Base-by-base conservation (phyloP, 2,888 invertebrate genomes). In the Eretmocerus hayati region DNA sequence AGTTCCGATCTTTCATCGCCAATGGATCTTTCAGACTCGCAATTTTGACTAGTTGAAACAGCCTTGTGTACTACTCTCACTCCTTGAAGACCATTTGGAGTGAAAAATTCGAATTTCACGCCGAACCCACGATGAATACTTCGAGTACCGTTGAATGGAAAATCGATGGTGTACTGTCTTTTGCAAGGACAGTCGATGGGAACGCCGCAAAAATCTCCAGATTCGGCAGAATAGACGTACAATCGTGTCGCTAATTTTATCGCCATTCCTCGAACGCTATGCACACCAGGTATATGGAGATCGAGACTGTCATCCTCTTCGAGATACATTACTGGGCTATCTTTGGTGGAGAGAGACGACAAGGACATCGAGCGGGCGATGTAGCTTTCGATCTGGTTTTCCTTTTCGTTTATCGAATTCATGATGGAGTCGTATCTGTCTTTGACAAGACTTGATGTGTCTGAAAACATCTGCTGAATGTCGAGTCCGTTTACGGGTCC, bases 161-260 rank as follows among this genome's bases (percentile, higher is more conserved):
- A 46, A 23, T 64, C 60, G 1, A 58, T 55, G 2, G 57, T 47
- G 35, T 60, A 57, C 11, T 64, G 63, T 5, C 33, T 45, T 6
- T 56, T 53, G 15, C 67, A 68, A 1, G 33, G 50, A 48, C 67
- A 68, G 5, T 49, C 44, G 4, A 46, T 37, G 2, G 55, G 49
- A 22, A 67, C 56, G 2, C 58, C 58, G 22, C 67, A 67, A 46
- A 44, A 21, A 9, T 41, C 41, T n/a, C 60, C 62, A 5, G 43
- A 33, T 41, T 59, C 55, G 13, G 54, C 54, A 1, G 53, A 52
- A 22, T 62, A 60, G 46, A 64, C 45, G 30, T 61, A 60, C 11
- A 67, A 35, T 35, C 58, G 58, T 5, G 56, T 58, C 2, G 46
- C 31, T 1, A 54, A 32, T 13, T 50, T 52, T 3, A 56, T 48